A percentile compares a stretch with the other conserved stretches of the same genome.
phyloP scores from a whole-genome alignment of 2,888 invertebrate genomes.

The Yponomeuta evonymella region DNA sequence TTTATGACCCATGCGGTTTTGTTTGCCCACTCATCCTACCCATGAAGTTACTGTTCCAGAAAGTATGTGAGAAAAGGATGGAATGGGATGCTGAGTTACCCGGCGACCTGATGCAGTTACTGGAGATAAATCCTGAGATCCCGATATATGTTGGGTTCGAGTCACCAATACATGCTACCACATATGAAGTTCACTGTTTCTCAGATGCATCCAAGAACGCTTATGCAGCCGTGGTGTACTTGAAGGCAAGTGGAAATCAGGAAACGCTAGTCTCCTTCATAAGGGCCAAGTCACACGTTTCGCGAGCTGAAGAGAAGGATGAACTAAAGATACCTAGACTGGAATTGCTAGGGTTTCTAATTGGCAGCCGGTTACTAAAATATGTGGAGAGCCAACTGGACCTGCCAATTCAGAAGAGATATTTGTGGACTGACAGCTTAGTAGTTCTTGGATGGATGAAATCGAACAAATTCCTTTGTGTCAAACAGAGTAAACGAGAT shows the following conservation, averaged over 20 bases:
- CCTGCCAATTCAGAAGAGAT: background rate
- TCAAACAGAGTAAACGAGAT: conserved; percentile 21
- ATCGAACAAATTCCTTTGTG: conserved; percentile 23
- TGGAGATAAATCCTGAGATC: background rate
- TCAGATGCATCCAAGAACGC: conserved; percentile 18
- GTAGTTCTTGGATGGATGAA: conserved; percentile 17
- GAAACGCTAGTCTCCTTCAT: too few species aligned
- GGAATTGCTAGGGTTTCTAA: too few species aligned
- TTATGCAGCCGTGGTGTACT: conserved; percentile 13
- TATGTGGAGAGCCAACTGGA: background rate
- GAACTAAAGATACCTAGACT: too few species aligned
- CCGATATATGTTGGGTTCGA: background rate
- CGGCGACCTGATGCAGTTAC: background rate
- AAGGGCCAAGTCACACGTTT: too few species aligned
- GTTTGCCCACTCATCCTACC: conserved; percentile 13
- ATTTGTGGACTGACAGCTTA: conserved; percentile 2
- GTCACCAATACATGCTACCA: background rate
- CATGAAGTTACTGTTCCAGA: conserved; percentile 19
- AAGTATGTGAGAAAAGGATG: background rate
- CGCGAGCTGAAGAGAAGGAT: too few species aligned
- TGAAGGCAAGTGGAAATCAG: background rate
- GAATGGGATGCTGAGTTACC: conserved; percentile 19
- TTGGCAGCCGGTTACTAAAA: too few species aligned
- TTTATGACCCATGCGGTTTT: conserved; percentile 21
- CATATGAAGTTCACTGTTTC: conserved; percentile 17